Evolutionary conservation across 2,113 vertebrate genomes (phyloP), one percentile per base, ranked within the genome.

Genomic region (Silurus meridionalis): DNA sequence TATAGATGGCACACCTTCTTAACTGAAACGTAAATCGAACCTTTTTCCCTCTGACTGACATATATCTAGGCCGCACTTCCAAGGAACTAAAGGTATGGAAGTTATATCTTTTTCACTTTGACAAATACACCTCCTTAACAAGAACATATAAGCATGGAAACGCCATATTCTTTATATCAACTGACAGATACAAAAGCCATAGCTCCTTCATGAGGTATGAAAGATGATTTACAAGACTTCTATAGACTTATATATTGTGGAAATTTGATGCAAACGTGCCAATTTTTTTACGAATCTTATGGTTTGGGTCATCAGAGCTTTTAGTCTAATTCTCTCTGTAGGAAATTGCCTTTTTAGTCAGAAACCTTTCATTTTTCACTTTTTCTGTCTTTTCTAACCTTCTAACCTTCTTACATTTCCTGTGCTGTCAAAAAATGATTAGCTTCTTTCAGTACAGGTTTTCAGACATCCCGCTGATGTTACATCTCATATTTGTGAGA

Each of bases 391-490:
- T 88, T 90, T 53, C 72, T 84, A 28, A 75, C 48, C 69, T 60
- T 55, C 13, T 10, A 13, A 11, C 74, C 87, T 88, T 90, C 85
- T 91, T 83, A 87, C 87, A 90, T 91, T 80, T 88, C 64, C 10
- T 83, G 58, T 55, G 37, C 46, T 71, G 74, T 88, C 67, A 63
- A 66, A 46, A 82, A 48, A 77, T 17, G 52, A 50, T 79, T 50
- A 57, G 19, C 55, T 52, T 74, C 19, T 55, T 63, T 88, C 52
- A 5, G 5, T 57, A 28, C 53, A 28, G 75, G n/a, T 28, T 78
- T 77, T 77, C 74, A n/a, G 25, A 79, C 14, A 17, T 58, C 53
- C 13, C 58, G 6, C 3, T 19, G 55, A 37, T 57, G 11, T 57
- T 46, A 58, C 17, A 9, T 2, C 7, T 60, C 8, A 28, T 55